Conservation (phyloP, 2,888 invertebrate species). For the Phyllotreta cruciferae region DNA sequence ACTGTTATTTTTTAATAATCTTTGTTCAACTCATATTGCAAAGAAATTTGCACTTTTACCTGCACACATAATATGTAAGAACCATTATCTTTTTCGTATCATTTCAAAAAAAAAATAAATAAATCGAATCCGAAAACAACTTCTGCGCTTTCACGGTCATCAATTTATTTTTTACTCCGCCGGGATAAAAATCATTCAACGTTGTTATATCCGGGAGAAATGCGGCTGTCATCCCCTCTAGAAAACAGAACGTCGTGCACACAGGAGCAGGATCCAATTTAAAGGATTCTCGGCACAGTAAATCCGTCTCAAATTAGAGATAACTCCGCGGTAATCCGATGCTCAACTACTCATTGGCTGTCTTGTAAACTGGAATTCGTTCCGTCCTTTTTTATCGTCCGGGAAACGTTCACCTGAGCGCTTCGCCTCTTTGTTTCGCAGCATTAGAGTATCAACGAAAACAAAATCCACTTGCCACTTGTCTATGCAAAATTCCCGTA, state of each 20-base stretch:
- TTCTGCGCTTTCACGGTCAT: constrained; percentile 16
- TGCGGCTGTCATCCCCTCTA: constrained; percentile 49
- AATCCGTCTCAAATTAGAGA: constrained; percentile 67
- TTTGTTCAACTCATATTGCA: no score
- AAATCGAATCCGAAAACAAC: constrained; percentile 13
- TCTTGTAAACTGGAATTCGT: constrained; percentile 54
- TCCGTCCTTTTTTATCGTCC: constrained; percentile 56
- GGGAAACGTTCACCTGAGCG: constrained; percentile 39
- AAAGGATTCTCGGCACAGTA: constrained; percentile 64
- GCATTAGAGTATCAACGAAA: constrained; percentile 43
- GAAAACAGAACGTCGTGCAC: constrained; percentile 38
- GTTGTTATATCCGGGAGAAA: constrained; percentile 46
- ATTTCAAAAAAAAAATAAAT: background rate
- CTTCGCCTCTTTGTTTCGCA: constrained; percentile 40
- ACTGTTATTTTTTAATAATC: no score
- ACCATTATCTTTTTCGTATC: no score
- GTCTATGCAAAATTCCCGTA: constrained; percentile 29
- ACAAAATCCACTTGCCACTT: constrained; percentile 38
- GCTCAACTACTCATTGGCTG: constrained; percentile 57
- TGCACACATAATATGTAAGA: no score
- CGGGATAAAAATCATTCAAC: constrained; percentile 35
- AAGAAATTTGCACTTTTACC: no score
- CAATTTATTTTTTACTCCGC: constrained; percentile 16
- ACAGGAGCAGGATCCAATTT: constrained; percentile 61
- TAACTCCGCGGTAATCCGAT: constrained; percentile 62